Evolutionary conservation across 2,797 vertebrate species (phyloP).

Genomic region (Sebastes taczanowskii): DNA sequence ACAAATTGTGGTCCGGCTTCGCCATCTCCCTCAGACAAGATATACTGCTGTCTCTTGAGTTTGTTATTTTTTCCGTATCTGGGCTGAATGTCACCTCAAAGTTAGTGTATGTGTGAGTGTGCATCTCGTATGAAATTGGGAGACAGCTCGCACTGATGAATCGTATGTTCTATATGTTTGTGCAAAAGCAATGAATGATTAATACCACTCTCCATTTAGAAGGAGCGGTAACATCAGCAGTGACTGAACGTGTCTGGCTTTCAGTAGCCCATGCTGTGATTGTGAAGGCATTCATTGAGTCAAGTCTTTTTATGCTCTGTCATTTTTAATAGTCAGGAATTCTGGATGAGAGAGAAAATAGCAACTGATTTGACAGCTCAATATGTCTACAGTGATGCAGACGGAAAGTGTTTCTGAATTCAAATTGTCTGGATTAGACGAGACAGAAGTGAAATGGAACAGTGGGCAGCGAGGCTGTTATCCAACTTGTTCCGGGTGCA

Average conservation of each 20-base stretch:
- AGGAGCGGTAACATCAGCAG: slow-evolving; percentile 13
- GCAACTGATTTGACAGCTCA: slow-evolving; percentile 62
- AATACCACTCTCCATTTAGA: slow-evolving; percentile 22
- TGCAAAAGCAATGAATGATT: slow-evolving; percentile 13
- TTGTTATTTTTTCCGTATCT: background rate
- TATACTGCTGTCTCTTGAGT: slow-evolving; percentile 10
- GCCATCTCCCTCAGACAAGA: slow-evolving; percentile 31
- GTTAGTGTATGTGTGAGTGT: slow-evolving; percentile 6
- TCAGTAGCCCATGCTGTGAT: slow-evolving; percentile 18
- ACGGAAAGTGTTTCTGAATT: slow-evolving; percentile 49
- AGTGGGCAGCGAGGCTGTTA: slow-evolving; percentile 54
- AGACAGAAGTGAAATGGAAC: slow-evolving; percentile 56
- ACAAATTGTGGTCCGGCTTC: slow-evolving; percentile 53
- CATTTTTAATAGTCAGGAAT: slow-evolving; percentile 60
- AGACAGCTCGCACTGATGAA: slow-evolving; percentile 8
- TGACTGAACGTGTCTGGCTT: slow-evolving; percentile 23
- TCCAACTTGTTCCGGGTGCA: slow-evolving; percentile 50
- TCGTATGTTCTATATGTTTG: background rate
- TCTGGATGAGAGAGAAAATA: slow-evolving; percentile 53
- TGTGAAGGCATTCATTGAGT: slow-evolving; percentile 37
- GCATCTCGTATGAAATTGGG: background rate
- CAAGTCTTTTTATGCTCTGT: slow-evolving; percentile 40
- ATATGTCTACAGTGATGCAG: slow-evolving; percentile 35
- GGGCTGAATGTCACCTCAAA: slow-evolving; percentile 28
- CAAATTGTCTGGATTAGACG: slow-evolving; percentile 49